A percentile compares a stretch with the other conserved stretches of the same genome.
phyloP scores from a whole-genome alignment of 92 coral and sea anemone species.

The Scolanthus callimorphus region DNA sequence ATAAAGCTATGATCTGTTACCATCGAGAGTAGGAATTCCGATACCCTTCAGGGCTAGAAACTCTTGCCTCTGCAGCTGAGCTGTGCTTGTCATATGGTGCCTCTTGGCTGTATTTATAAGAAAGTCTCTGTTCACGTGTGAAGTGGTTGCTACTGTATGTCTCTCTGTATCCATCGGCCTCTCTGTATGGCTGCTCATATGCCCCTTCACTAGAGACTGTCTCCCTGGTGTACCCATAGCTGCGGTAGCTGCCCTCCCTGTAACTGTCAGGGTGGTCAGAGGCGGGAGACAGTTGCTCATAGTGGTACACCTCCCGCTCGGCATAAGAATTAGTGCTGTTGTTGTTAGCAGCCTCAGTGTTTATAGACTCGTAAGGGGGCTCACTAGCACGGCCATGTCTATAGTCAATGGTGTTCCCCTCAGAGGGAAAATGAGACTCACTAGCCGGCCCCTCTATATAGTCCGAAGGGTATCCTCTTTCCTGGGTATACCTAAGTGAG shows the following conservation, averaged over 20 bases:
- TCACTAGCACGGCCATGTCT: neutral
- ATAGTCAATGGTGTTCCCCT: neutral
- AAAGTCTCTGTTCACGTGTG: no score
- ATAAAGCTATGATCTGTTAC: no score
- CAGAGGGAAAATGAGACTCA: slow-evolving; percentile 10
- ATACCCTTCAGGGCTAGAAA: no score
- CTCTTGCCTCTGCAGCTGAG: no score
- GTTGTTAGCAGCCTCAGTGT: neutral
- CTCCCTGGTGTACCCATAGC: slow-evolving; percentile 56
- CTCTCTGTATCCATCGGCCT: no score
- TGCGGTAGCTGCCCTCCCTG: slow-evolving; percentile 31
- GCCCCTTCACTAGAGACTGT: slow-evolving; percentile 41
- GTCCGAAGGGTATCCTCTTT: slow-evolving; percentile 26
- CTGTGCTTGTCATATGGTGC: no score
- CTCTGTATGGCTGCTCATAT: no score
- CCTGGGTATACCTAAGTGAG: slow-evolving; percentile 12
- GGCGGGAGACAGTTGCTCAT: slow-evolving; percentile 84
- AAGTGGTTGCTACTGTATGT: no score
- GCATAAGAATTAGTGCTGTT: neutral
- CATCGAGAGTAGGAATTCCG: no score
- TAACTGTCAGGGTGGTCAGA: slow-evolving; percentile 45
- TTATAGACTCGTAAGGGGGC: neutral
- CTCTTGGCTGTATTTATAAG: no score
- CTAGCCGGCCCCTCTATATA: slow-evolving; percentile 22
- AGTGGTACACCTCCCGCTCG: slow-evolving; percentile 41